phyloP scores from a whole-genome alignment of 2,113 vertebrate genomes.

The Lasiurus borealis region DNA sequence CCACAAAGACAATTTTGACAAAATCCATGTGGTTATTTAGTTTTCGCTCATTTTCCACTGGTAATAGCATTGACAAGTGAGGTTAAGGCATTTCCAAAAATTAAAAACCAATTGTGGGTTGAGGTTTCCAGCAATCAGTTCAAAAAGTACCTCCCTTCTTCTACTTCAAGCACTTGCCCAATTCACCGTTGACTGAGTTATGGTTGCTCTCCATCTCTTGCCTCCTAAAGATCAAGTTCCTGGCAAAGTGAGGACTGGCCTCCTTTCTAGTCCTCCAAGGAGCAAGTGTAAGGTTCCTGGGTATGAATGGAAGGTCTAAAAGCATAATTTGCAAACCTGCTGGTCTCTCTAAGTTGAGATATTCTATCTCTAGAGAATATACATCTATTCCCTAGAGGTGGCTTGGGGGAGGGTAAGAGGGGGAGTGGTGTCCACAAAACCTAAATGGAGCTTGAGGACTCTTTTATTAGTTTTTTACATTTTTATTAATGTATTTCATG shows the following conservation, averaged over 20 bases:
- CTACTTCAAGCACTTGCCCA: neutral
- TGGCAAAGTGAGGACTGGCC: neutral
- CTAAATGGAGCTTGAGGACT: neutral
- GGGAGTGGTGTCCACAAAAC: neutral
- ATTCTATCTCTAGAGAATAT: neutral
- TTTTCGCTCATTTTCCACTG: slow-evolving; percentile 40
- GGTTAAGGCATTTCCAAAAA: slow-evolving; percentile 8
- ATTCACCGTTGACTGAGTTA: neutral
- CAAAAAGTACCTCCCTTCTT: neutral
- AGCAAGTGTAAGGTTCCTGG: neutral
- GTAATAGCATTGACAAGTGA: slow-evolving; percentile 20
- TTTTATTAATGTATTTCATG: no score
- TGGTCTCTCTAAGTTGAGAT: neutral
- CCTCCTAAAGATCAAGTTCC: neutral
- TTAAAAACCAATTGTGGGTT: neutral
- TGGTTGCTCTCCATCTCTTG: neutral
- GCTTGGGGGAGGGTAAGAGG: neutral
- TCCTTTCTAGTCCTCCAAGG: neutral
- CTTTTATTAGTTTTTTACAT: neutral
- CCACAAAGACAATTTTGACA: slow-evolving; percentile 20
- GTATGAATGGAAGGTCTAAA: neutral
- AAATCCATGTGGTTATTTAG: slow-evolving; percentile 18
- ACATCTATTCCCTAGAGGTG: neutral
- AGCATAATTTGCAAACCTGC: neutral
- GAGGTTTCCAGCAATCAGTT: neutral